Evolutionary conservation across 2,113 vertebrate genomes (phyloP).

Genomic region (Castor canadensis): DNA sequence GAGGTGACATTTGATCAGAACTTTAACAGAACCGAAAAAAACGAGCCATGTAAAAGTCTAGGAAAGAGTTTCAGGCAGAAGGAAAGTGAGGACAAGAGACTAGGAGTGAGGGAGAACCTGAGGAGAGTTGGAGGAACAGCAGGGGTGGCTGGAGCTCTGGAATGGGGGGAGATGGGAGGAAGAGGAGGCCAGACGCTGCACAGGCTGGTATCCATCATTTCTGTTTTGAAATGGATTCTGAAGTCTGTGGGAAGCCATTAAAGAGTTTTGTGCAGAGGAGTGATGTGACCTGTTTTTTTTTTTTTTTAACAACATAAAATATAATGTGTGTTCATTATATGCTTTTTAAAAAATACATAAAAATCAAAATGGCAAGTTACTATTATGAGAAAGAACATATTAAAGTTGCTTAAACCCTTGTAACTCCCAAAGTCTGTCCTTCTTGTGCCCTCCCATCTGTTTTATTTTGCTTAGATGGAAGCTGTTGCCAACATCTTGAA

Average conservation of each 20-base stretch:
- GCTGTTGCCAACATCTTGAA: background rate
- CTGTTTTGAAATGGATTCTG: background rate
- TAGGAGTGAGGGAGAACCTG: background rate
- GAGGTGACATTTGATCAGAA: background rate
- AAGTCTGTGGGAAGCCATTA: background rate
- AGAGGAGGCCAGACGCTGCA: background rate
- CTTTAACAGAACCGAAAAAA: background rate
- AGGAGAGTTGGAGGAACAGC: background rate
- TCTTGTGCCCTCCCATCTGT: background rate
- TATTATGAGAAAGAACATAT: background rate
- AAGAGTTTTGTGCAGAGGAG: background rate
- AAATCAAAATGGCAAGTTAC: conserved; percentile 23
- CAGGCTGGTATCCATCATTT: background rate
- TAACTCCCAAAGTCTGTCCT: background rate
- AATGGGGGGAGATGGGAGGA: background rate
- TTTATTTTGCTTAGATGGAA: background rate
- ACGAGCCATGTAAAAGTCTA: background rate
- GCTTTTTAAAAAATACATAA: background rate
- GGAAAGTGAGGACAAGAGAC: background rate
- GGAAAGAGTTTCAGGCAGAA: background rate
- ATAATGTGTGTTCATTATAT: background rate
- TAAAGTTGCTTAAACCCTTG: background rate
- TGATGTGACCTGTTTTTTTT: background rate
- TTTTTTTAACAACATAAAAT: conserved; percentile 7
- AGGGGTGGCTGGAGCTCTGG: background rate